Conservation (phyloP, 2,888 invertebrate species). For the Nomada hirtipes region DNA sequence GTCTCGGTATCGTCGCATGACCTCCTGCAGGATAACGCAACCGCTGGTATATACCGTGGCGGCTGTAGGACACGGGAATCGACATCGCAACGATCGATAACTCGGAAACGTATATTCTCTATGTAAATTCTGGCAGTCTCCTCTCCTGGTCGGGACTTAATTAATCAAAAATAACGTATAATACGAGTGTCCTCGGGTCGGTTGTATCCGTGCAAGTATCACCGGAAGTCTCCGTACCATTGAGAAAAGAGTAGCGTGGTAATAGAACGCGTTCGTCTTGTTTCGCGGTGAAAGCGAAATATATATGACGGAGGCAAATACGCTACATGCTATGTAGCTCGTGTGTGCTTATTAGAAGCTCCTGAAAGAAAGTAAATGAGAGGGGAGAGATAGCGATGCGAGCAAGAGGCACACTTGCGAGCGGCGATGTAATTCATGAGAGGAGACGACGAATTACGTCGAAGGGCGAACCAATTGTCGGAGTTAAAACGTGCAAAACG, state of each 20-base stretch:
- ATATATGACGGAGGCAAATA: no score
- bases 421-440: slow-evolving; percentile 52
- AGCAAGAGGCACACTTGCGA: slow-evolving; percentile 35
- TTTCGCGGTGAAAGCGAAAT: background rate
- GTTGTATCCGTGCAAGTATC: slow-evolving; percentile 28
- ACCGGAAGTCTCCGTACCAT: background rate
- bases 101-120: no score
- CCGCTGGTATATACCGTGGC: slow-evolving; percentile 27
- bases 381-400: slow-evolving; percentile 14
- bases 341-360: slow-evolving; percentile 27
- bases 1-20: slow-evolving; percentile 20
- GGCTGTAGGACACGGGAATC: slow-evolving; percentile 36
- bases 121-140: no score
- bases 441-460: slow-evolving; percentile 33
- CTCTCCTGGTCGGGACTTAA: no score
- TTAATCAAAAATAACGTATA: no score
- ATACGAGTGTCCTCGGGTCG: slow-evolving; percentile 27
- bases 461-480: slow-evolving; percentile 44
- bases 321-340: background rate
- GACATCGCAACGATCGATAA: slow-evolving; percentile 50
- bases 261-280: background rate
- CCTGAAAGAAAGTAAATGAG: slow-evolving; percentile 13
- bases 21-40: slow-evolving; percentile 30
- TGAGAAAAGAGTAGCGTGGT: background rate
- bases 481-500: slow-evolving; percentile 54